Percentiles rank a stretch among this genome's conserved stretches.
Evolutionary conservation across 2,888 invertebrate genomes (phyloP).

Genomic region (Xiphydria camelus): DNA sequence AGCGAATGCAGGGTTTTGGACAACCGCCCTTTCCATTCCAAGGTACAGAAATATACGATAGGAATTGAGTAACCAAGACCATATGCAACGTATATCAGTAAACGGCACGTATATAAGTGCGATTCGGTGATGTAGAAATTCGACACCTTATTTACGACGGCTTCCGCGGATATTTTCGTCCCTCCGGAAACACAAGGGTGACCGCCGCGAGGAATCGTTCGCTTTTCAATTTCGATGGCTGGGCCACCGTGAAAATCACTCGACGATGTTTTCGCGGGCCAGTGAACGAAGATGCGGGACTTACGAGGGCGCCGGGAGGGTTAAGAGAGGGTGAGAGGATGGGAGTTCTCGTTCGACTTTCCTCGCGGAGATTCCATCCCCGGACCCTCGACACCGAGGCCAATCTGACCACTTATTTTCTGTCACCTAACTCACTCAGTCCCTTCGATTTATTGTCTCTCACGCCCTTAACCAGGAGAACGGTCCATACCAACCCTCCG

Average conservation of each 20-base stretch:
- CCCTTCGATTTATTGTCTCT: slow-evolving; percentile 19
- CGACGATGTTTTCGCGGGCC: slow-evolving; percentile 15
- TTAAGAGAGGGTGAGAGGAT: background rate
- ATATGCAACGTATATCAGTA: no score
- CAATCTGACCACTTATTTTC: slow-evolving; percentile 24
- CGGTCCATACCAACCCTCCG: background rate
- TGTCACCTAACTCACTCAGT: slow-evolving; percentile 19
- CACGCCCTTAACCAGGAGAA: slow-evolving; percentile 4
- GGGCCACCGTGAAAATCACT: slow-evolving; percentile 24
- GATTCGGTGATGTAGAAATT: no score
- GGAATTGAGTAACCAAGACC: no score
- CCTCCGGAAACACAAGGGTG: no score
- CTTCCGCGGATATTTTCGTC: slow-evolving; percentile 10
- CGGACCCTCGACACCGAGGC: slow-evolving; percentile 3
- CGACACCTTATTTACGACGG: no score
- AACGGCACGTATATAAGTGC: no score
- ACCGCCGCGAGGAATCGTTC: slow-evolving; percentile 1
- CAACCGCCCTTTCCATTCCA: no score
- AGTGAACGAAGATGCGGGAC: slow-evolving; percentile 23
- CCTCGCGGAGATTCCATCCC: background rate
- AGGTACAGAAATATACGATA: no score
- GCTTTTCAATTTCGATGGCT: slow-evolving; percentile 29
- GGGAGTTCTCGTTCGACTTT: no score
- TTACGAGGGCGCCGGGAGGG: background rate
- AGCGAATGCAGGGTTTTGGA: no score